Conservation (phyloP, 2,888 invertebrate genomes). For the Pyrocoelia pectoralis region DNA sequence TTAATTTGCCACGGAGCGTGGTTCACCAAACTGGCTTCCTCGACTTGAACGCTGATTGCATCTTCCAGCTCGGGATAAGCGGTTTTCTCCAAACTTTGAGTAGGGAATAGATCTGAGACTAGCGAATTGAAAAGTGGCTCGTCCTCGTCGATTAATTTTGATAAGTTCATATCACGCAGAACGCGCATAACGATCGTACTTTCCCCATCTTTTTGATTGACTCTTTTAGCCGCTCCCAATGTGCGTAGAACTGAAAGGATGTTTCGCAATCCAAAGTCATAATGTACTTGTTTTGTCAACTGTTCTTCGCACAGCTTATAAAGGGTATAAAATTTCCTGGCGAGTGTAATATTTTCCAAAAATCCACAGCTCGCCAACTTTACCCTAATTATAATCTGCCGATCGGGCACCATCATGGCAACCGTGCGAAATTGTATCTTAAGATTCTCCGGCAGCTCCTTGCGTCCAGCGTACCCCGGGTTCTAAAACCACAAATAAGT, state of each 20-base stretch:
- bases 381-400: constrained; percentile 96
- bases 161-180: constrained; percentile 96
- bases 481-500: constrained; percentile 68
- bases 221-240: constrained; percentile 89
- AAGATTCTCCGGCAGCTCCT: constrained; percentile 95
- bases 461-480: constrained; percentile 96
- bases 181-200: constrained; percentile 97
- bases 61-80: constrained; percentile 88
- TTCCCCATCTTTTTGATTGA: constrained; percentile 91
- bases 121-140: constrained; percentile 97
- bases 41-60: constrained; percentile 85
- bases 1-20: constrained; percentile 97
- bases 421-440: constrained; percentile 98
- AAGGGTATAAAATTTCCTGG: constrained; percentile 94
- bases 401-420: constrained; percentile 98
- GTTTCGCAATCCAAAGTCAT: constrained; percentile 95
- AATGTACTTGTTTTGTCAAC: constrained; percentile 96
- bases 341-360: constrained; percentile 92
- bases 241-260: constrained; percentile 94
- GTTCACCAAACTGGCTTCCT: constrained; percentile 80
- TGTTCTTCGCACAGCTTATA: constrained; percentile 98
- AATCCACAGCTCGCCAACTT: constrained; percentile 97
- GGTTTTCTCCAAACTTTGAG: constrained; percentile 92
- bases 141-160: constrained; percentile 96
- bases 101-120: constrained; percentile 95